Evolutionary conservation across 2,797 vertebrate genomes (phyloP), one percentile per base, ranked within the genome.

Genomic region (Denticeps clupeoides): DNA sequence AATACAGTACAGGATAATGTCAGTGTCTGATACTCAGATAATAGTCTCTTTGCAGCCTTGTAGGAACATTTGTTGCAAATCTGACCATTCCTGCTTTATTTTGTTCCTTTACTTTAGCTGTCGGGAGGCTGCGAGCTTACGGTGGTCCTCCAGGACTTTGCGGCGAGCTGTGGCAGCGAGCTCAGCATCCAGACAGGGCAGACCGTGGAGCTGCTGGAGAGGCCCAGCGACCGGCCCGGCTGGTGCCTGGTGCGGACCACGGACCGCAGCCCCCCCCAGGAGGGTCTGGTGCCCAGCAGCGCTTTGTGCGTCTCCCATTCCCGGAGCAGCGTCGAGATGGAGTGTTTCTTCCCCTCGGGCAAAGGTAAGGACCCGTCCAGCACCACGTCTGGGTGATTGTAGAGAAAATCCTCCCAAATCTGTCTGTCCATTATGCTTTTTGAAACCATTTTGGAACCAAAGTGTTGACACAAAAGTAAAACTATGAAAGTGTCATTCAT

Each of bases 241-340:
- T 99, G 93, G 93, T 97, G 89, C 37, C 78, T 97, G 69, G 90
- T 99, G 1, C 78, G 91, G 9, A 95, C 90, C 58, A 96, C 91
- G 0, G 93, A 97, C 9, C 69, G 88, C 35, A 93, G 76, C 56
- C 93, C 91, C 0, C 87, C 89, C 0, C 89, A 85, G 70, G 95
- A 99, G 60, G 93, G 93, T 6, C 86, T 98, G 71, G 95, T 99
- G 1, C 95, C 95, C 71, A 90, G 89, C 75, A 87, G 88, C 0
- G 33, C 85, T 0, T 88, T 97, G 49, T 96, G 93, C 31, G 82
- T 97, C 58, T 94, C 93, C 13, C 93, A 94, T 65, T 97, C 93
- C 0, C 84, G 93, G n/a, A 97, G 92, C 82, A 97, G 92, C 0
- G 87, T 97, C 66, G 95, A 99, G 75, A 99, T 97, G 92, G 81